phyloP scores from a whole-genome alignment of 2,797 vertebrate species.

The Garrulus glandarius region DNA sequence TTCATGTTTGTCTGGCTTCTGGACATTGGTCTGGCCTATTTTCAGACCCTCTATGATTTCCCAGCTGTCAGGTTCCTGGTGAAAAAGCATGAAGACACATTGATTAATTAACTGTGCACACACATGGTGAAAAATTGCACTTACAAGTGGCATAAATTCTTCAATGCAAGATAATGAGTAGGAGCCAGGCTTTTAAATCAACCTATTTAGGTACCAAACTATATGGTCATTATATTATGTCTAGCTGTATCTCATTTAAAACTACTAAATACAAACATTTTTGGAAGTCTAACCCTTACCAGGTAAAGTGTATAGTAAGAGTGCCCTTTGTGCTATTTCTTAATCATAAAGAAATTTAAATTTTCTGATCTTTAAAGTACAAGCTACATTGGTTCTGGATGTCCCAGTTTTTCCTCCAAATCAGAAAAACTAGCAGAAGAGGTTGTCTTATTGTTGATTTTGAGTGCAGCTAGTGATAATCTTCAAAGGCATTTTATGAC shows the following conservation, averaged over 20 bases:
- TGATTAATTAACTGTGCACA: background rate
- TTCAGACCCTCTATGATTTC: slow-evolving; percentile 98
- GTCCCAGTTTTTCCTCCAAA: background rate
- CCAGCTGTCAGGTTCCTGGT: slow-evolving; percentile 95
- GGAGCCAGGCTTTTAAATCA: background rate
- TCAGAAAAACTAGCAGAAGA: background rate
- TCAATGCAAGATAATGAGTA: background rate
- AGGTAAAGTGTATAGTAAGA: background rate
- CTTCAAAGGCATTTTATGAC: background rate
- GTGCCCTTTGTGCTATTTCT: background rate
- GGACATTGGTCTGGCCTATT: slow-evolving; percentile 96
- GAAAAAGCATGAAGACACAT: slow-evolving; percentile 34
- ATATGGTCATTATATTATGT: background rate
- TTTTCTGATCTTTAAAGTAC: background rate
- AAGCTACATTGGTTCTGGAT: background rate
- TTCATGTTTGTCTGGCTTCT: slow-evolving; percentile 96
- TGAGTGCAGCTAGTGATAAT: background rate
- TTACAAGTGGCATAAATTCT: background rate
- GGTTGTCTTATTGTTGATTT: background rate
- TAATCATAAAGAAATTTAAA: background rate
- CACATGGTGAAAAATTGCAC: background rate
- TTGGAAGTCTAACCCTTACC: background rate
- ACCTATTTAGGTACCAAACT: background rate
- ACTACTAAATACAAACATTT: background rate
- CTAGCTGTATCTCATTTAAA: background rate